Evolutionary conservation across 2,113 vertebrate species (phyloP), one percentile per base, ranked within the genome.

Genomic region (Numenius arquata): DNA sequence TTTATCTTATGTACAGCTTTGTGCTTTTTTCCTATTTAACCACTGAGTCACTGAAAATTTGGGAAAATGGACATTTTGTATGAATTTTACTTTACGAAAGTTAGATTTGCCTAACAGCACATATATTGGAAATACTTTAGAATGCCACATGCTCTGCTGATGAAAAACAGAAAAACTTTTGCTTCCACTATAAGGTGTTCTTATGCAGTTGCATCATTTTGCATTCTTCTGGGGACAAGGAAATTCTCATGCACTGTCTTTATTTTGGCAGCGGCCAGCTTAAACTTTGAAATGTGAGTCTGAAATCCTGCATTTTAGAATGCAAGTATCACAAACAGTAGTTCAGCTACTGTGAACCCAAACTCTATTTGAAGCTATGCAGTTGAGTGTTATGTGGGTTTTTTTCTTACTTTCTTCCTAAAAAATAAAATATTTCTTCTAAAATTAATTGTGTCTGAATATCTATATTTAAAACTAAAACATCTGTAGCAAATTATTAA

Each of bases 111-210:
- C 52, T 65, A 70, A 30, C 55, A 71, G 16, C 21, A 52, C 18
- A 22, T 7, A 5, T 15, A n/a, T 18, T 68, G 43, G 18, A 68
- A 79, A 79, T 43, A 82, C 19, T 50, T 50, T 48, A 62, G 41
- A 86, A 80, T 19, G 19, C 9, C 43, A 72, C n/a, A 22, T 5
- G 8, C 5, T 34, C 7, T 0, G 0, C 5, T 61, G 32, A 71
- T 9, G 6, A 32, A 50, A 89, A 62, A 2, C n/a, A 82, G 77
- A 66, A 62, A 30, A 38, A 29, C 70, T 76, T 4, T 65, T 88
- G 5, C 34, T 79, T 76, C 23, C 27, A 21, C 26, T 23, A 20
- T 34, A 34, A 6, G 56, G n/a, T n/a, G 30, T 23, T 70, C n/a
- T 53, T 48, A 52, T 4, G 11, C 40, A 74, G 15, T 62, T 77